Evolutionary conservation across 2,797 vertebrate species (phyloP), one percentile per base, ranked within the genome.

Genomic region (Alca torda): DNA sequence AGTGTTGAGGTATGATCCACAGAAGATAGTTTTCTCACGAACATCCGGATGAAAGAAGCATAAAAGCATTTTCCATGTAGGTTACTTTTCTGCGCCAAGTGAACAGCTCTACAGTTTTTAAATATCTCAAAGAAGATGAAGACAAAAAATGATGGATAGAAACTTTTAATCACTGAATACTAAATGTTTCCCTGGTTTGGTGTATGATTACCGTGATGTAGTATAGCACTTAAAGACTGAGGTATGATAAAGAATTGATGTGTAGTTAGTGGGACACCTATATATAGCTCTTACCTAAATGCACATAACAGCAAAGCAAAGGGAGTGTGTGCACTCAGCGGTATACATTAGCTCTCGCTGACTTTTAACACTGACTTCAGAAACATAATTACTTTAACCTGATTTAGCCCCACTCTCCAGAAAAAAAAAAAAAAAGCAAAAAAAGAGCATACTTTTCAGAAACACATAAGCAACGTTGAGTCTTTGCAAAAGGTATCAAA

Each of bases 211-310:
- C 45, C 23, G 10, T 61, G 57, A 53, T 70, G 72, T 31, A 73
- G 39, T 50, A 23, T 13, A 69, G 67, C 59, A 63, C 67, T 90
- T 69, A 48, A 78, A 85, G 72, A 72, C 33, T 28, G 43, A 83
- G 37, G 53, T 83, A 46, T 75, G 65, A 91, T 96, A 84, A 96
- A 96, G 95, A 94, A 94, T 96, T 93, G 75, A 96, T 96, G 91
- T 87, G 50, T 45, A 83, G 79, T 72, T 94, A 92, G 57, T 95
- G 81, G 92, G 61, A 89, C 28, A 74, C 45, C 79, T 94, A 87
- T 92, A 92, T 93, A 80, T 95, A 96, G 82, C 82, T 80, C 79
- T 74, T 61, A 89, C 84, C 90, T 94, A 94, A 94, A 95, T 91
- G 73, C 64, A 43, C 45, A 13, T 70, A 64, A 60, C 63, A 85